A percentile compares a stretch with the other conserved stretches of the same genome.
Evolutionary conservation across 2,113 vertebrate genomes (phyloP).

Genomic region (Daphoenositta chrysoptera): DNA sequence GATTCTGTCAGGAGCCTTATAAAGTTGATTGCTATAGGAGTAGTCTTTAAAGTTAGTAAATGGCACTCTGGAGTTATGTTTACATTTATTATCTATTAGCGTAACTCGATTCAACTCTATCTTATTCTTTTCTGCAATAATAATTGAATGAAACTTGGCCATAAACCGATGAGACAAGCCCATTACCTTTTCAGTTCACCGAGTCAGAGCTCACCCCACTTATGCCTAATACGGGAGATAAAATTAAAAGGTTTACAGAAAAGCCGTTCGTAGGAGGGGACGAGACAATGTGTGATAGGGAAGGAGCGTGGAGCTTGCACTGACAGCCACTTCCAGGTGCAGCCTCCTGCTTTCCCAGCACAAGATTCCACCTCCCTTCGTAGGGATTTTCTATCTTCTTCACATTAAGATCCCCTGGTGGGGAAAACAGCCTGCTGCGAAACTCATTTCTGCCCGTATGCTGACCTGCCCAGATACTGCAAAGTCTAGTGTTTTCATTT

Average conservation of each 20-base stretch:
- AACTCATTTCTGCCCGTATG: constrained; percentile 50
- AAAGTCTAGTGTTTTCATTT: background rate
- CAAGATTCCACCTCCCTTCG: background rate
- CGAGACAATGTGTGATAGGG: background rate
- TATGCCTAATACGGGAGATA: background rate
- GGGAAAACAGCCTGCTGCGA: constrained; percentile 27
- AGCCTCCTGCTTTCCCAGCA: background rate
- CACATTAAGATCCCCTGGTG: background rate
- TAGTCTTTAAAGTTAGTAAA: constrained; percentile 72
- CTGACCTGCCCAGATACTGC: constrained; percentile 33
- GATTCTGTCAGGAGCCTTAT: constrained; percentile 77
- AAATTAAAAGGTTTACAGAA: constrained; percentile 1
- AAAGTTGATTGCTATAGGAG: constrained; percentile 73
- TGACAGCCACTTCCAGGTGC: constrained; percentile 16
- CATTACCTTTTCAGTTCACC: constrained; percentile 12
- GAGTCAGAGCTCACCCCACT: constrained; percentile 4
- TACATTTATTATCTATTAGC: constrained; percentile 59
- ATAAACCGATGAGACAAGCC: constrained; percentile 24
- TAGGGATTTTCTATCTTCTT: constrained; percentile 33
- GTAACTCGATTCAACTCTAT: constrained; percentile 39
- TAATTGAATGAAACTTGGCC: constrained; percentile 16
- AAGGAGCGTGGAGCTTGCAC: background rate
- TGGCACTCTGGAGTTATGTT: constrained; percentile 62
- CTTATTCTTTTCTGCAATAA: constrained; percentile 10
- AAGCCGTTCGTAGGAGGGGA: constrained; percentile 26